Evolutionary conservation across 2,113 vertebrate genomes (phyloP), one percentile per base, ranked within the genome.

Genomic region (Copsychus sechellarum): DNA sequence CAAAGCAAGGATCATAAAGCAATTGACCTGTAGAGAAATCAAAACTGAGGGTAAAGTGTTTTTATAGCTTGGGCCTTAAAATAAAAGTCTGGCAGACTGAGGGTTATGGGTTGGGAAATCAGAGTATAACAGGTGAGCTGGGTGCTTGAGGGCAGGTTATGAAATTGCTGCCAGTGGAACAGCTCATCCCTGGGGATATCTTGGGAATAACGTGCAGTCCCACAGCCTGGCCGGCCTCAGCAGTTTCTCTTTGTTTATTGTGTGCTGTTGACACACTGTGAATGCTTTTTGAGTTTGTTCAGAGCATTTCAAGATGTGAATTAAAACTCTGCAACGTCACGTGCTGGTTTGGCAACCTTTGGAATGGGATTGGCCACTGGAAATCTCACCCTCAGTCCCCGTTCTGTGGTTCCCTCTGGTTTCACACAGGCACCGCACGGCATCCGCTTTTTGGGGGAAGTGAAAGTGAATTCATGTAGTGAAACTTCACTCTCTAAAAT

Each of bases 241-340:
- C 23, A 19, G 29, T 4, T 23, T 8, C 11, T 1, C 11, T 0
- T 4, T 45, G 45, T 0, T 21, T 45, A 64, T 36, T 40, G 48
- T 56, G 57, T 3, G 7, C 81, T 72, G 33, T 33, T 33, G 45
- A 69, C 38, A 2, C 26, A 0, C 1, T 8, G 8, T 1, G 23
- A 26, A 14, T 8, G 2, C 22, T 50, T 65, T 45, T 57, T 6
- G 33, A 50, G 43, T 71, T 77, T 50, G 29, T 38, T 86, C 21
- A 1, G 71, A 66, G 58, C 24, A 1, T 60, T 83, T 56, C 33
- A 14, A 42, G 62, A 16, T 6, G 34, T 18, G 76, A 54, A 31
- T 74, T 23, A 34, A 19, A 42, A 3, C 42, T 56, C 45, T 11
- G 8, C 7, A 2, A 1, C 1, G 11, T 65, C 51, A 11, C 4